Conservation (phyloP, 2,797 vertebrate species). For the Protosalanx chinensis region DNA sequence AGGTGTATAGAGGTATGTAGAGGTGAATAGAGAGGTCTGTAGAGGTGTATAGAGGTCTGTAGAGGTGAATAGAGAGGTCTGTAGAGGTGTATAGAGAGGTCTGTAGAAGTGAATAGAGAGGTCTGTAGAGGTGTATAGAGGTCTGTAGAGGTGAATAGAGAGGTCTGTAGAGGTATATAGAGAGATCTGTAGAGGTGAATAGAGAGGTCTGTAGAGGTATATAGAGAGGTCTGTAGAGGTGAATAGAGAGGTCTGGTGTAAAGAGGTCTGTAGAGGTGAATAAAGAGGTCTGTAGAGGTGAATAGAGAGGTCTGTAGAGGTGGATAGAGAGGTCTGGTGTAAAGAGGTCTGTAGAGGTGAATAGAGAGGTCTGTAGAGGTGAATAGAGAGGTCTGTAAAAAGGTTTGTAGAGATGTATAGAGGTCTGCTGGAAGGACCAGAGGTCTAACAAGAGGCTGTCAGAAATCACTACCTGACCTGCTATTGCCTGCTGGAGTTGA, state of each 20-base stretch:
- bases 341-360: conserved; percentile 18
- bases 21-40: too few relatives aligned
- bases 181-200: too few relatives aligned
- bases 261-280: conserved; percentile 26
- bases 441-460: conserved; percentile 30
- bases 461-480: conserved; percentile 29
- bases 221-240: conserved; percentile 21
- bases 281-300: neutral
- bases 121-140: conserved; percentile 23
- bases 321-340: conserved; percentile 26
- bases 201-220: conserved; percentile 14
- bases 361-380: conserved; percentile 22
- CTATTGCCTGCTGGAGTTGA: conserved; percentile 24
- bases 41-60: too few relatives aligned
- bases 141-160: conserved; percentile 14
- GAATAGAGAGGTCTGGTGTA: conserved; percentile 28
- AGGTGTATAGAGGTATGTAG: too few relatives aligned
- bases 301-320: neutral
- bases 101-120: too few relatives aligned
- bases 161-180: conserved; percentile 21
- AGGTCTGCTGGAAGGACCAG: neutral
- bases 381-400: conserved; percentile 26
- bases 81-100: too few relatives aligned
- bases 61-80: too few relatives aligned
- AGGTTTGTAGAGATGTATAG: conserved; percentile 23